A percentile compares a stretch with the other conserved stretches of the same genome.
phyloP scores from a whole-genome alignment of 2,113 vertebrate species.

The Seriola dumerili region DNA sequence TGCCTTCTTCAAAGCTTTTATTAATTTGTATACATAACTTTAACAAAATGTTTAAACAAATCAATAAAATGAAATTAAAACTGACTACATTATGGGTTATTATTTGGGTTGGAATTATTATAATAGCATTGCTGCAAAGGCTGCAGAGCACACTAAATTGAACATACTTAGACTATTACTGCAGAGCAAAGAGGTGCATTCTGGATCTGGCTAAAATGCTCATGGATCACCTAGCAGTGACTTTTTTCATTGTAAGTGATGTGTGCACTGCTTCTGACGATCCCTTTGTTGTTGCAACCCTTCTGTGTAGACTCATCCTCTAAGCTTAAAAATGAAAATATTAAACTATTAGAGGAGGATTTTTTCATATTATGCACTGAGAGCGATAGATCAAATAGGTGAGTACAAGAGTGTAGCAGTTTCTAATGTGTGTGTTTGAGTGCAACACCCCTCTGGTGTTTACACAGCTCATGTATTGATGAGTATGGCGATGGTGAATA shows the following conservation, averaged over 20 bases:
- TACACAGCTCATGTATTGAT: conserved; percentile 16
- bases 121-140: too few relatives aligned
- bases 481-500: too few relatives aligned
- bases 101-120: too few relatives aligned
- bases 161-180: not conserved
- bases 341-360: not conserved
- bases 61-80: too few relatives aligned
- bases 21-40: not conserved
- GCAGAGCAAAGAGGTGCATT: not conserved
- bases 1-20: too few relatives aligned
- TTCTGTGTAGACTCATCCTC: not conserved
- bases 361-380: conserved; percentile 1
- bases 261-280: not conserved
- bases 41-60: not conserved
- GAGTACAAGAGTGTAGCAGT: not conserved
- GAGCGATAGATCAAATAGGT: conserved; percentile 24
- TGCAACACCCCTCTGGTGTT: conserved; percentile 32
- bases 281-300: not conserved
- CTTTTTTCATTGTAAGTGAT: not conserved
- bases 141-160: not conserved
- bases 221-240: too few relatives aligned
- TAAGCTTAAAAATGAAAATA: not conserved
- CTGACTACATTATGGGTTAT: too few relatives aligned
- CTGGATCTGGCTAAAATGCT: not conserved
- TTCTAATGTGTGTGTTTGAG: conserved; percentile 5